phyloP scores from a whole-genome alignment of 1,140 invertebrate species.

The Zaprionus inermis region DNA sequence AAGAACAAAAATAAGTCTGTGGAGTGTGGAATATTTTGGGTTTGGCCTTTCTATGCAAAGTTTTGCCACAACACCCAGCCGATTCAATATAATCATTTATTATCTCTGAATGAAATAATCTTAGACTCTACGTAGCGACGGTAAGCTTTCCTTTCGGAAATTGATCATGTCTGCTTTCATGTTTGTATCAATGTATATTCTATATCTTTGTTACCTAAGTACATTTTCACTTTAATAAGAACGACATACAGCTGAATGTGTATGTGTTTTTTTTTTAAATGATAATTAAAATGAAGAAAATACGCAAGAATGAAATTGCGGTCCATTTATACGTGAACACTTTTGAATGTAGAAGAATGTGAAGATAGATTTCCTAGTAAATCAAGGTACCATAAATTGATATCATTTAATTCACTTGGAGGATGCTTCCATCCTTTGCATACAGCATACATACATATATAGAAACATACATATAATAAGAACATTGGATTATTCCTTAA shows the following conservation, averaged over 20 bases:
- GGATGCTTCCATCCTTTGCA: not conserved
- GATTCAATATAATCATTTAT: slow-evolving; percentile 5
- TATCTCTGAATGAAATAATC: not conserved
- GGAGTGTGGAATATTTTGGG: not conserved
- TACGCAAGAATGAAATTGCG: not conserved
- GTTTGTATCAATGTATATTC: slow-evolving; percentile 8
- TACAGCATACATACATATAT: no score
- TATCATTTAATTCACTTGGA: not conserved
- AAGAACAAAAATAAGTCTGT: not conserved
- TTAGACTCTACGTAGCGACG: not conserved
- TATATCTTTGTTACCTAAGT: not conserved
- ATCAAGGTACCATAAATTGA: not conserved
- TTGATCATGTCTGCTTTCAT: slow-evolving; percentile 4
- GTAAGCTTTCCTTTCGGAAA: not conserved
- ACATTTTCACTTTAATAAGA: not conserved
- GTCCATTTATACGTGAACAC: no score
- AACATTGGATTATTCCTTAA: not conserved
- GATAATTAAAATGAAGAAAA: not conserved
- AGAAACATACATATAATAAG: not conserved
- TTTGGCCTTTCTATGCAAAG: slow-evolving; percentile 26
- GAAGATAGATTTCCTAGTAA: not conserved
- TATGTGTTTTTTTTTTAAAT: not conserved
- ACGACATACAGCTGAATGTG: not conserved
- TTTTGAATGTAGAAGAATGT: not conserved
- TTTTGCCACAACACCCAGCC: slow-evolving; percentile 5